Conservation (phyloP, 2,113 vertebrate genomes). For the Elephantulus edwardii region DNA sequence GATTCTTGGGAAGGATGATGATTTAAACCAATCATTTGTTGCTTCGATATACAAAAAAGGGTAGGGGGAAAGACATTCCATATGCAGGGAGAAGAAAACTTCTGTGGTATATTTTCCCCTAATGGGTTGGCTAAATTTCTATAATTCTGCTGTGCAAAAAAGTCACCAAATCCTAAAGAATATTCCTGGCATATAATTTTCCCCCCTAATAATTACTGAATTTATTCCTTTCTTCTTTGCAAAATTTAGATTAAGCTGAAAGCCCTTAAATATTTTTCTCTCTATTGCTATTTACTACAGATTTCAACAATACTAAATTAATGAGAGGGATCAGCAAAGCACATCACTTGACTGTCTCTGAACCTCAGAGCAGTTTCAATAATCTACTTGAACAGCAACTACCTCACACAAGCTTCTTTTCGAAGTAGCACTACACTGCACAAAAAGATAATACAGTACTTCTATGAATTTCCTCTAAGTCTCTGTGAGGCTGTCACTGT, state of each 20-base stretch:
- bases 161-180: conserved; percentile 16
- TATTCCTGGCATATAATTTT: background rate
- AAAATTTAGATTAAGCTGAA: conserved; percentile 49
- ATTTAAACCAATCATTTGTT: conserved; percentile 19
- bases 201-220: conserved; percentile 14
- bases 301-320: background rate
- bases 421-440: background rate
- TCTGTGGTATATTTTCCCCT: background rate
- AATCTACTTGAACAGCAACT: background rate
- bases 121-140: background rate
- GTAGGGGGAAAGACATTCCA: background rate
- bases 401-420: background rate
- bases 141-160: conserved; percentile 5
- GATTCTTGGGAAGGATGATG: background rate
- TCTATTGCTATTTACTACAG: background rate
- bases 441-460: background rate
- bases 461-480: conserved; percentile 14
- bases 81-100: background rate
- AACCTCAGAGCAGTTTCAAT: background rate
- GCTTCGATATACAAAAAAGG: background rate
- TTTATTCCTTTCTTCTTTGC: conserved; percentile 48
- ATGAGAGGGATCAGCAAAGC: background rate
- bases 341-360: background rate
- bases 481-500: background rate
- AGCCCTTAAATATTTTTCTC: conserved; percentile 45